Conservation (phyloP, 2,888 invertebrate genomes). For the Plebejus argus region DNA sequence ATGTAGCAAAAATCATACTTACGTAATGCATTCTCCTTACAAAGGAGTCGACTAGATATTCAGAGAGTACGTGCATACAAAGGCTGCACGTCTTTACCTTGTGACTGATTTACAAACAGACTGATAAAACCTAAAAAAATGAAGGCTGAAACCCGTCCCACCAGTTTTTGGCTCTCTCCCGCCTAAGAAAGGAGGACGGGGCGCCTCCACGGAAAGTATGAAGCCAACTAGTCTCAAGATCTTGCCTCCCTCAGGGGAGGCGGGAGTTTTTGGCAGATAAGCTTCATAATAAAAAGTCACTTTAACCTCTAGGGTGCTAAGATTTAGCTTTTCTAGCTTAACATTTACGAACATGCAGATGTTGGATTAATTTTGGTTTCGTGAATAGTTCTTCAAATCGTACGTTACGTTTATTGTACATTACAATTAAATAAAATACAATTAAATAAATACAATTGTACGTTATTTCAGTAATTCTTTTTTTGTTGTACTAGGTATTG, state of each 20-base stretch:
- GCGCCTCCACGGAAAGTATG: not conserved
- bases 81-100: constrained; percentile 10
- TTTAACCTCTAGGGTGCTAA: not conserved
- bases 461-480: too few species aligned
- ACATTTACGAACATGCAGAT: not conserved
- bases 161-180: constrained; percentile 10
- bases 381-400: too few species aligned
- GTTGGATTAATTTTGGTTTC: not conserved
- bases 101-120: constrained; percentile 14
- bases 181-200: constrained; percentile 9
- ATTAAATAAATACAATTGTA: too few species aligned
- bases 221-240: constrained; percentile 21
- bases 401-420: too few species aligned
- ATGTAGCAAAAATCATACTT: not conserved
- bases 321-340: not conserved
- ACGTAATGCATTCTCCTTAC: not conserved
- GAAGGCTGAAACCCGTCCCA: not conserved
- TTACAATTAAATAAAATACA: too few species aligned
- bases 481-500: too few species aligned
- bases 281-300: constrained; percentile 1
- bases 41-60: not conserved
- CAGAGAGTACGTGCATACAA: constrained; percentile 1
- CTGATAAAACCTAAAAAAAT: constrained; percentile 21
- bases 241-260: not conserved
- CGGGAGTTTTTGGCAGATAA: constrained; percentile 8